Conservation (phyloP, 2,797 vertebrate species). For the Astyanax mexicanus region DNA sequence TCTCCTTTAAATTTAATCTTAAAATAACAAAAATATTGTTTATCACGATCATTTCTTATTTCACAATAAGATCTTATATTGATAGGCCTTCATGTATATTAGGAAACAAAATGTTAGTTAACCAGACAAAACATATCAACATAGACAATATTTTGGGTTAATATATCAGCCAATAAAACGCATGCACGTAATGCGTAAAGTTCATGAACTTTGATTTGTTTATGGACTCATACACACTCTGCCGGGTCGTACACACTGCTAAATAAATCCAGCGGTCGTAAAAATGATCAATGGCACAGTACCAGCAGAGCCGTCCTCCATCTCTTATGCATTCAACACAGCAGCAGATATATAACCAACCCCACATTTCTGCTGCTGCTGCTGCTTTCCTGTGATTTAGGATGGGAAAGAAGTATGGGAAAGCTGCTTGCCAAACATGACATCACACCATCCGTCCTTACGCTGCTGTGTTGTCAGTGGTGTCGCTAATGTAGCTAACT, state of each 20-base stretch:
- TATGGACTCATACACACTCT: not conserved
- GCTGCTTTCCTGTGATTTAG: not conserved
- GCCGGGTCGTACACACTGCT: not conserved
- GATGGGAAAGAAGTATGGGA: not conserved
- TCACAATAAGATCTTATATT: too few species aligned
- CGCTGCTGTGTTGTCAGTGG: not conserved
- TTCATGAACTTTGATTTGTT: not conserved
- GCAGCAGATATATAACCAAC: not conserved
- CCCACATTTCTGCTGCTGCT: too few species aligned
- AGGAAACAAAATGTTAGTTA: too few species aligned
- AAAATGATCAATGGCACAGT: not conserved
- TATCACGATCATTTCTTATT: too few species aligned
- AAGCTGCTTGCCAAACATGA: not conserved
- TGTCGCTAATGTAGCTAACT: not conserved
- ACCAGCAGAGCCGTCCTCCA: constrained; percentile 4
- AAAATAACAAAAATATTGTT: too few species aligned
- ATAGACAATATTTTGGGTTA: too few species aligned
- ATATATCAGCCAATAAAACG: too few species aligned
- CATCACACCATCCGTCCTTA: not conserved
- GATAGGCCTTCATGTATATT: too few species aligned
- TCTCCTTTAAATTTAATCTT: too few species aligned
- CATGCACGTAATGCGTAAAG: not conserved
- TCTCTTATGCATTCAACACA: constrained; percentile 4
- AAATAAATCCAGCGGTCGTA: not conserved
- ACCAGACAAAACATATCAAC: too few species aligned